Base-by-base conservation (phyloP, 2,888 invertebrate genomes). In the Petrolisthes cinctipes region DNA sequence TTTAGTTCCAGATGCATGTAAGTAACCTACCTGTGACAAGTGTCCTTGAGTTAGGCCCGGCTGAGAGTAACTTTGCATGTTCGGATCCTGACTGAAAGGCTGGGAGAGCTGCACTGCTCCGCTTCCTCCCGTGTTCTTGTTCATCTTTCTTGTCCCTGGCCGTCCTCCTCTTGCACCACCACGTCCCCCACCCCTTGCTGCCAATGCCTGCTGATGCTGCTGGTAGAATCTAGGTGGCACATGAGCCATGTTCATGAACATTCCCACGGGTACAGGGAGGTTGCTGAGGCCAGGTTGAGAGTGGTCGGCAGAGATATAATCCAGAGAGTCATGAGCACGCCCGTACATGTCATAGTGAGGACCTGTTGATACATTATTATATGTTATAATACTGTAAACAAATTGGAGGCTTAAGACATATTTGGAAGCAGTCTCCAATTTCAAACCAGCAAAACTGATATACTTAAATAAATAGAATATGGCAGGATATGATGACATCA, bases 201-300 rank as follows among this genome's bases (percentile, higher is more conserved):
- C 88, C 86, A 95, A 92, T 0, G 95, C 95, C 92, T 95, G 95
- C 91, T 95, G 95, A 92, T 95, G 95, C 91, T 96, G 96, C 92
- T 96, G 96, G 92, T 95, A 96, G 93, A 95, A 96, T 6, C 96
- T 93, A 0, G 96, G 96, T 57, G 96, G 95, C 86, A 96, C 95
- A 91, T 95, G 95, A 17, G 95, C 95, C 96, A 96, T 97, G 93
- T 96, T 97, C 95, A 98, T 96, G 91, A 97, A 96, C 97, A 98
- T 98, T 75, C 98, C 97, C 80, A 97, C 96, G 0, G 98, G 97
- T 4, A 99, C 97, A 0, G 98, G 98, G 91, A 98, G 94, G 91
- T 93, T 94, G 91, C 96, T 96, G 91, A 96, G 96, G 92, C 96
- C 94, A 66, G 95, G 86, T 73, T 91, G 91, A 14, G 91, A 91